Base-by-base conservation (phyloP, 2,113 vertebrate genomes). In the Geococcyx californianus region DNA sequence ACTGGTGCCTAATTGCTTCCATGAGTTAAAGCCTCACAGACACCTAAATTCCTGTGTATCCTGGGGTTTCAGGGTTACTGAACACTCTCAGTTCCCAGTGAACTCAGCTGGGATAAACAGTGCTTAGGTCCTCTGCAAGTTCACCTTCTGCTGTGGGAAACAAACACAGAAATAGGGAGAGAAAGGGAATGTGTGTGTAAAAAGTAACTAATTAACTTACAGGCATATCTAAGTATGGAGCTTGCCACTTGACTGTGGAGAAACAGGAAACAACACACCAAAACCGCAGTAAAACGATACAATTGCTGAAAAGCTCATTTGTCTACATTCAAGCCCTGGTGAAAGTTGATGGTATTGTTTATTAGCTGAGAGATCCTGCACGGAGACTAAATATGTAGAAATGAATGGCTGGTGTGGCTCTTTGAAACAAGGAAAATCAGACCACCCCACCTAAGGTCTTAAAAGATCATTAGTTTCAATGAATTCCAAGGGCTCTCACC, bases 281-380 rank as follows among this genome's bases (percentile, higher is more conserved):
- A 88, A 92, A 52, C 86, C 20, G 52, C 92, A 94, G 96, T 88
- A 96, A 97, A 94, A 56, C 44, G 92, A 95, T 91, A 60, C 31
- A 88, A 95, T 93, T 84, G 94, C 84, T 97, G 97, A 97, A 97
- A 96, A 97, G 94, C 89, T 97, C 73, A 93, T 97, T 95, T 97
- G 85, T 95, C 84, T 81, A 36, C 13, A 36, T 60, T 36, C 66
- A 81, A 90, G 84, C 77, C 15, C 11, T 93, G 69, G 90, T 97
- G 96, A 93, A 96, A 97, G 77, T 85, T 93, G 90, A 73, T 81
- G 90, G 84, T 59, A 47, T 89, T 96, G 67, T 97, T 97, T 94
- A 91, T 97, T 95, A 94, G 60, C 91, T 93, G 95, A 88, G 95
- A 94, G 60, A 77, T 96, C 55, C 80, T 90, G 55, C 83, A 47